These are phyloP conservation scores for Syrphus vitripennis DNA, from an alignment of 2,888 invertebrate genomes.

Conservation along the genomic window DNA sequence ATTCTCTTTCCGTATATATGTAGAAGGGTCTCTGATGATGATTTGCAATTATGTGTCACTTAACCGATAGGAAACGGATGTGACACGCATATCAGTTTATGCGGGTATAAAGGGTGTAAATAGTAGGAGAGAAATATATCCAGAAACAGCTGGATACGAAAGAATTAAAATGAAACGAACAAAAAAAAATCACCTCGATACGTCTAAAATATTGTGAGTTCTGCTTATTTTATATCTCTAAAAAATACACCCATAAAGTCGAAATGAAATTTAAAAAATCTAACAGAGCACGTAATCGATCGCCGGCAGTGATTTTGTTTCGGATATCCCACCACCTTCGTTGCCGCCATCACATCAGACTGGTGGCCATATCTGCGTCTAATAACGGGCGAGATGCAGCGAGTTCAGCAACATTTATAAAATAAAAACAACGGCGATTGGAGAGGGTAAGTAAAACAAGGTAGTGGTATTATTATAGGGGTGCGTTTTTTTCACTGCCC, in stretches of 20 bases:
- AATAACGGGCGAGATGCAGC: constrained; percentile 11
- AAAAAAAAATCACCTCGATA: neutral
- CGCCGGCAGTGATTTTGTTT: constrained; percentile 32
- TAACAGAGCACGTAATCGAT: constrained; percentile 39
- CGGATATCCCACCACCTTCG: constrained; percentile 7
- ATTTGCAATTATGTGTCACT: constrained; percentile 64
- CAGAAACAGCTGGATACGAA: constrained; percentile 7
- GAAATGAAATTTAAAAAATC: neutral
- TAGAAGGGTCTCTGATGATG: constrained; percentile 39
- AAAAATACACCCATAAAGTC: neutral
- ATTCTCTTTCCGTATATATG: neutral
- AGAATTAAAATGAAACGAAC: neutral
- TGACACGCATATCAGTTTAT: constrained; percentile 17
- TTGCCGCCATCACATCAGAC: neutral
- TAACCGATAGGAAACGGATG: constrained; percentile 39
- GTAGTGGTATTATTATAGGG: constrained; percentile 19
- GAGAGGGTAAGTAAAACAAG: constrained; percentile 1
- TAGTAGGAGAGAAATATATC: neutral
- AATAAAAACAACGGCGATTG: constrained; percentile 30
- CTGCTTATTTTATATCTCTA: neutral
- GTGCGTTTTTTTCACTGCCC: constrained; percentile 39
- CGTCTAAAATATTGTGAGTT: neutral
- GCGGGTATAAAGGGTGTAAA: constrained; percentile 15
- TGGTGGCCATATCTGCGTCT: constrained; percentile 13
- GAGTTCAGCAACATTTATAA: constrained; percentile 43